A percentile compares a stretch with the other conserved stretches of the same genome.
phyloP scores from a whole-genome alignment of 92 coral and sea anemone genomes.

The Diadumene lineata region DNA sequence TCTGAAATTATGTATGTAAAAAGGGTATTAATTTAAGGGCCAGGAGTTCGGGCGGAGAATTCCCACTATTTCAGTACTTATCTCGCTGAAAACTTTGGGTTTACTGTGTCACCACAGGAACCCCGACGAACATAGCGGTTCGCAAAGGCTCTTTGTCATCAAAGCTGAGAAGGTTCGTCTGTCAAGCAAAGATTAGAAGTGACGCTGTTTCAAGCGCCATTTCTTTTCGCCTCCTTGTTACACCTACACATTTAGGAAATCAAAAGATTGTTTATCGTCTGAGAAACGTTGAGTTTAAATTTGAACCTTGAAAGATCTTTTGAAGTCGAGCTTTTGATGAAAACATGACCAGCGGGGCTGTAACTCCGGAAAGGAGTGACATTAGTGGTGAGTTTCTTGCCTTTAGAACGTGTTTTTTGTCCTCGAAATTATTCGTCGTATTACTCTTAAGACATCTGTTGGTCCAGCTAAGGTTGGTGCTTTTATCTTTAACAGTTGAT shows the following conservation, averaged over 20 bases:
- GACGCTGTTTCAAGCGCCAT: background rate
- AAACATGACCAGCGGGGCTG: slow-evolving; percentile 33
- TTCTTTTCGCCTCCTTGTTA: background rate
- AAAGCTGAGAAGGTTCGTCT: background rate
- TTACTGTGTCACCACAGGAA: slow-evolving; percentile 3
- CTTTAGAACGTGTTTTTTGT: background rate
- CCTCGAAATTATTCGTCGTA: background rate
- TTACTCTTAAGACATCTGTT: background rate
- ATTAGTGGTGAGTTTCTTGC: slow-evolving; percentile 35
- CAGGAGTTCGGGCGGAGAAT: too few species aligned
- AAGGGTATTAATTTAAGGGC: too few species aligned
- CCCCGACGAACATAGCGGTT: background rate
- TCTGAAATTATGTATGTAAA: too few species aligned
- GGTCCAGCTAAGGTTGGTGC: background rate
- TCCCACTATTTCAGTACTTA: too few species aligned
- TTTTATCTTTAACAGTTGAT: background rate
- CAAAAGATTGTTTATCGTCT: background rate
- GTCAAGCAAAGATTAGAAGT: background rate
- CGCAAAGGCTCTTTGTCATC: background rate
- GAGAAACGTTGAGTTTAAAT: background rate
- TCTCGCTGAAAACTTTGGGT: background rate
- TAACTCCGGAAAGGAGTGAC: slow-evolving; percentile 57
- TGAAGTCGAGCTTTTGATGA: background rate
- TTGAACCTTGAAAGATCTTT: background rate
- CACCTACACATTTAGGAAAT: slow-evolving; percentile 1